A percentile compares a stretch with the other conserved stretches of the same genome.
Conservation (phyloP, 2,113 vertebrate genomes). For the Centropus bengalensis region DNA sequence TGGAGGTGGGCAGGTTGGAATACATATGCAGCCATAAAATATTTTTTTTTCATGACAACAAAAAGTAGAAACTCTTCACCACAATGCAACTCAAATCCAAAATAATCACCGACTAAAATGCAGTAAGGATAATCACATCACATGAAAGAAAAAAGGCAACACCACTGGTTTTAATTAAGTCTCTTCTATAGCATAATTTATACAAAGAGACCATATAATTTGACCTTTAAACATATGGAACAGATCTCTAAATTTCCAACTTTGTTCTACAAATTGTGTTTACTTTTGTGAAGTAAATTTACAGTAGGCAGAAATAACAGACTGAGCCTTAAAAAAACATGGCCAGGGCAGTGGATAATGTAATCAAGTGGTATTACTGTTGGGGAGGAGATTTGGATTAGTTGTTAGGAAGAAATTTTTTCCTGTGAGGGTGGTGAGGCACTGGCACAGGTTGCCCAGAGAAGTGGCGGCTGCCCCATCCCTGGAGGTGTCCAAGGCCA, state of each 20-base stretch:
- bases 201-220: not conserved
- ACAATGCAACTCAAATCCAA: not conserved
- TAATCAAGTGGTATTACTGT: not conserved
- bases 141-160: constrained; percentile 26
- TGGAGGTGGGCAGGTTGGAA: constrained; percentile 48
- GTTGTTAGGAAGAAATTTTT: too few relatives aligned
- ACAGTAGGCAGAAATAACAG: not conserved
- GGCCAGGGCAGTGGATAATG: not conserved
- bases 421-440: too few relatives aligned
- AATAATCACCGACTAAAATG: not conserved
- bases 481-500: too few relatives aligned
- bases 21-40: not conserved
- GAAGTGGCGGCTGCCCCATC: too few relatives aligned
- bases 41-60: constrained; percentile 41
- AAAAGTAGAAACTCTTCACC: not conserved
- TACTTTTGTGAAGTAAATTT: not conserved
- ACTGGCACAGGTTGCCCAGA: too few relatives aligned
- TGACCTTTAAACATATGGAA: constrained; percentile 30
- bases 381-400: too few relatives aligned
- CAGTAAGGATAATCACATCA: not conserved
- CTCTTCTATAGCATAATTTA: not conserved
- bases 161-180: not conserved
- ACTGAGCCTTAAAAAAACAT: not conserved
- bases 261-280: not conserved
- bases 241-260: not conserved